These are phyloP conservation scores for Bombus terrestris DNA, from an alignment of 1,140 invertebrate genomes.

Conservation along the genomic window DNA sequence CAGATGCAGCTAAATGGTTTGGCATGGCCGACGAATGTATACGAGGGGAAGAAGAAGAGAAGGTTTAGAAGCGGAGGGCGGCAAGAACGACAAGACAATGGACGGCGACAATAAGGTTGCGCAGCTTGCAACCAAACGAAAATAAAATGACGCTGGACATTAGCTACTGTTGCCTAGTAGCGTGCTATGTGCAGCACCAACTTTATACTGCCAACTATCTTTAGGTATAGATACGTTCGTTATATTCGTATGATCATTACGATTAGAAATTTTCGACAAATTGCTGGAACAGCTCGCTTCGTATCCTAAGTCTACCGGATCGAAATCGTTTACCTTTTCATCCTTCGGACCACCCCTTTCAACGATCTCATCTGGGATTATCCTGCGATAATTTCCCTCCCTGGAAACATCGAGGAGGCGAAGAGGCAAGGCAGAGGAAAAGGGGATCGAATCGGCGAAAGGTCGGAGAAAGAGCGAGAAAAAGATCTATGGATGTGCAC, in stretches of 20 bases:
- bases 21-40: conserved; percentile 30
- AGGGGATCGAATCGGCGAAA: conserved; percentile 55
- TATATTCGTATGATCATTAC: neutral
- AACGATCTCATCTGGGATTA: conserved; percentile 46
- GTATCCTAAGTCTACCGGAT: neutral
- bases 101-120: conserved; percentile 73
- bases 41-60: conserved; percentile 34
- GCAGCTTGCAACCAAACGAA: conserved; percentile 63
- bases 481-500: conserved; percentile 40
- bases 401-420: conserved; percentile 45
- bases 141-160: conserved; percentile 73
- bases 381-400: conserved; percentile 50
- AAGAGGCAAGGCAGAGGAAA: neutral
- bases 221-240: neutral
- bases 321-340: neutral
- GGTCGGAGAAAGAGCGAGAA: conserved; percentile 51
- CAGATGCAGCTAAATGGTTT: conserved; percentile 60
- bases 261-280: neutral
- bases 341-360: neutral
- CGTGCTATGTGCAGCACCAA: neutral
- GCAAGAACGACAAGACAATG: conserved; percentile 76
- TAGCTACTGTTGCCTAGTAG: conserved; percentile 25
- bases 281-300: neutral
- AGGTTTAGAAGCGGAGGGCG: conserved; percentile 34
- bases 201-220: neutral